Conservation (phyloP, 2,113 vertebrate species). For the Myrmecobius fasciatus region DNA sequence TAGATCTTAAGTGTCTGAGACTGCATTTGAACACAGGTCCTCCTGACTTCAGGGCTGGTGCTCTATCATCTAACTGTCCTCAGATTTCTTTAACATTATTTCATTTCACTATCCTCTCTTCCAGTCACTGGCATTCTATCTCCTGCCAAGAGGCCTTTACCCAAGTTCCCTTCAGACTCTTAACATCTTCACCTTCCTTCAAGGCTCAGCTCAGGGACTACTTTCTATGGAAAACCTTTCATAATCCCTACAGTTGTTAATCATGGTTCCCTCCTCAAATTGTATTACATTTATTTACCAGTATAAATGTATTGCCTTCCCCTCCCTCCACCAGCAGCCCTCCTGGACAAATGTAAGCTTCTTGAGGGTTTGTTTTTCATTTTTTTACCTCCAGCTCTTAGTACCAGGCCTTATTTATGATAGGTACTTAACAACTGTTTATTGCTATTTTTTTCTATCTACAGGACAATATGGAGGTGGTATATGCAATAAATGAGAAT, state of each 20-base stretch:
- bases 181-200: not conserved
- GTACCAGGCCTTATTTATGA: not conserved
- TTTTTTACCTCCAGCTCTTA: not conserved
- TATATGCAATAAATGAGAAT: not conserved
- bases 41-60: too few relatives aligned
- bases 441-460: constrained; percentile 18
- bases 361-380: not conserved
- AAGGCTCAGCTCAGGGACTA: not conserved
- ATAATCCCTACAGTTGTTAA: not conserved
- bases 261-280: not conserved
- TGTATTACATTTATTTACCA: not conserved
- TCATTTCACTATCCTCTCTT: not conserved
- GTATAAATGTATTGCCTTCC: not conserved
- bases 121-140: not conserved
- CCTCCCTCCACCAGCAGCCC: not conserved
- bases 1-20: too few relatives aligned
- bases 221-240: not conserved
- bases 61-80: too few relatives aligned
- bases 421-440: not conserved
- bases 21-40: too few relatives aligned
- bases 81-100: not conserved
- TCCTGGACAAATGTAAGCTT: not conserved
- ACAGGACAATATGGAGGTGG: not conserved
- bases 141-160: not conserved
- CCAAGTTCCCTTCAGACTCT: not conserved